Evolutionary conservation across 2,888 invertebrate species (phyloP).

Genomic region (Erebia ligea): DNA sequence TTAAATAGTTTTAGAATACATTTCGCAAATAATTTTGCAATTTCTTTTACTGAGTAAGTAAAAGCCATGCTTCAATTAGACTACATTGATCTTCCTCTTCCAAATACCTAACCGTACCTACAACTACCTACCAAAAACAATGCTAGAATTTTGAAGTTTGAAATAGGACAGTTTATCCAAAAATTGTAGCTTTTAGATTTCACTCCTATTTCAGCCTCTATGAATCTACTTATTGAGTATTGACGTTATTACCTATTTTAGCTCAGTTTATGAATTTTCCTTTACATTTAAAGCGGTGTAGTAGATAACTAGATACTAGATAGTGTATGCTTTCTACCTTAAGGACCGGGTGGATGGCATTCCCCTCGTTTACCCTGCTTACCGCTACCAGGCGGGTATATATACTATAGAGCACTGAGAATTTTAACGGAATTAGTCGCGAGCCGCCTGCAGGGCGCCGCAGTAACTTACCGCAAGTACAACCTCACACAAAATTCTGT

Average conservation of each 20-base stretch:
- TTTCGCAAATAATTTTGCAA: too few relatives aligned
- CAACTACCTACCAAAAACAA: too few relatives aligned
- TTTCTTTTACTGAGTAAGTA: too few relatives aligned
- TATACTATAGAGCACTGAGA: constrained; percentile 73
- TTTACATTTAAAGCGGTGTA: neutral
- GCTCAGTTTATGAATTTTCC: neutral
- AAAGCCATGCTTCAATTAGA: too few relatives aligned
- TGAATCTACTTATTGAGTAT: too few relatives aligned
- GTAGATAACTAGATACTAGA: neutral
- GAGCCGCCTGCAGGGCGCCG: constrained; percentile 79
- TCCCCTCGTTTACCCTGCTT: constrained; percentile 77
- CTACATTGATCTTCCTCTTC: too few relatives aligned
- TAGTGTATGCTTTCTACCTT: constrained; percentile 32
- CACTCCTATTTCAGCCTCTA: too few relatives aligned
- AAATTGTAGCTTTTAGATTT: too few relatives aligned
- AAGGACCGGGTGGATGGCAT: constrained; percentile 42
- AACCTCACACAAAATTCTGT: constrained; percentile 23
- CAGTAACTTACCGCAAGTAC: constrained; percentile 71
- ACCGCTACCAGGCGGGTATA: constrained; percentile 76
- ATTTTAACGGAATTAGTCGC: constrained; percentile 82
- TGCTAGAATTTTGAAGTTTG: too few relatives aligned
- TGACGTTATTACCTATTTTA: neutral
- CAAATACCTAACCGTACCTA: too few relatives aligned
- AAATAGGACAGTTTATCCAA: too few relatives aligned
- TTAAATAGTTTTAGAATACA: too few relatives aligned